Base-by-base conservation (phyloP, 2,113 vertebrate species). In the Notothenia rossii region DNA sequence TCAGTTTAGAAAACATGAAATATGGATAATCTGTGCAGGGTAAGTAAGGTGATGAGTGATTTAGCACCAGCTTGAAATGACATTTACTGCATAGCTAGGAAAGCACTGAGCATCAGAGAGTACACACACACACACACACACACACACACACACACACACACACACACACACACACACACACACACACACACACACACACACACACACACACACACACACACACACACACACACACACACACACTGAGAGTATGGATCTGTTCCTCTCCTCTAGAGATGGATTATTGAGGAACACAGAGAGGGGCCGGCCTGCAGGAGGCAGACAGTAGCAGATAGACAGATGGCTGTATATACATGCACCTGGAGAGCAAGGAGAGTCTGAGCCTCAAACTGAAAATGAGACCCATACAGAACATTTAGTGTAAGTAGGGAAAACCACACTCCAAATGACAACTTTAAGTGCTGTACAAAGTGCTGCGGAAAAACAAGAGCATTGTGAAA, bases 361-460 rank as follows among this genome's bases (percentile, higher is more conserved):
- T 25, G 40, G 64, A 75, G 49, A 71, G 33, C 12, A 15, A 77
- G 54, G 50, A 65, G 25, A 74, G 67, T 73, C 74, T 66, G 60
- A 69, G 65, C 62, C 66, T 84, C 70, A 81, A 75, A 81, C 62
- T 83, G 65, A 77, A 86, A 84, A 85, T 79, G 80, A 91, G 76
- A 75, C 78, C 60, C 29, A 79, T 60, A 63, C 67, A 82, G 68
- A 83, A 75, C 68, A 77, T 79, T 70, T 85, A 86, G 65, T 72
- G 81, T 55, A 66, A 7, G 45, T 73, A 49, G 36, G 29, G 45
- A 36, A 58, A 86, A 77, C 18, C 58, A 71, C 51, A 67, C 73
- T 66, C 68, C 13, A 78, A 75, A 86, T 83, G 86, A 81, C 77
- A 88, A 83, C 78, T 86, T 80, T 82, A 91, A 87, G 83, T 91